A percentile compares a stretch with the other conserved stretches of the same genome.
These are phyloP conservation scores for Drosophila nigrodunni DNA, from an alignment of 1,140 invertebrate genomes.

Conservation along the genomic window DNA sequence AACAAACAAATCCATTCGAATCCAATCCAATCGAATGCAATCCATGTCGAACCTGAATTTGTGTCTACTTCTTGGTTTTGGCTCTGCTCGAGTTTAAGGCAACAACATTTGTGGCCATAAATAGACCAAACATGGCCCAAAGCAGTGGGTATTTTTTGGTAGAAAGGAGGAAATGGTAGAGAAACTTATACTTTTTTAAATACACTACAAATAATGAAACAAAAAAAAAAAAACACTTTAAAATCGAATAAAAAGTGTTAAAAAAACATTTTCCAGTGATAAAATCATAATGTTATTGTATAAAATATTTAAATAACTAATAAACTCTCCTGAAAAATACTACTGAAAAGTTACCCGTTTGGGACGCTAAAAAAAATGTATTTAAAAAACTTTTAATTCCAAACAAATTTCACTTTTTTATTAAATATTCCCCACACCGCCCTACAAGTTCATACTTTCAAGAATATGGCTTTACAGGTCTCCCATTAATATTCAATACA, in stretches of 20 bases:
- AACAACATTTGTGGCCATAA: background rate
- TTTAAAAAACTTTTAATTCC: no score
- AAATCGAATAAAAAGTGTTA: no score
- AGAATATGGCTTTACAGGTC: no score
- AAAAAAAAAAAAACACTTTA: no score
- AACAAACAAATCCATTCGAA: conserved; percentile 32
- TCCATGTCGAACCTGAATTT: background rate
- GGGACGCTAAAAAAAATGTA: no score
- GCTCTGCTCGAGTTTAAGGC: background rate
- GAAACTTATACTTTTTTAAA: background rate
- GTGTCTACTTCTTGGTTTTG: background rate
- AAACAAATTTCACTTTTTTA: background rate
- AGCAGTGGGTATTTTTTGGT: background rate
- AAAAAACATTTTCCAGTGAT: no score
- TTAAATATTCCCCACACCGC: background rate
- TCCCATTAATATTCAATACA: no score
- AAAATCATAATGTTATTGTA: no score
- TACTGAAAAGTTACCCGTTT: no score
- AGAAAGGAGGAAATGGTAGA: background rate
- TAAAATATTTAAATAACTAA: no score
- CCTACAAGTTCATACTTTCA: no score
- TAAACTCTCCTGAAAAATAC: no score
- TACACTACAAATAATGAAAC: background rate
- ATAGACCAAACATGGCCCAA: background rate
- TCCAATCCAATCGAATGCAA: conserved; percentile 4